Conservation (phyloP, 1,140 invertebrate genomes). For the Megalonaias nervosa region DNA sequence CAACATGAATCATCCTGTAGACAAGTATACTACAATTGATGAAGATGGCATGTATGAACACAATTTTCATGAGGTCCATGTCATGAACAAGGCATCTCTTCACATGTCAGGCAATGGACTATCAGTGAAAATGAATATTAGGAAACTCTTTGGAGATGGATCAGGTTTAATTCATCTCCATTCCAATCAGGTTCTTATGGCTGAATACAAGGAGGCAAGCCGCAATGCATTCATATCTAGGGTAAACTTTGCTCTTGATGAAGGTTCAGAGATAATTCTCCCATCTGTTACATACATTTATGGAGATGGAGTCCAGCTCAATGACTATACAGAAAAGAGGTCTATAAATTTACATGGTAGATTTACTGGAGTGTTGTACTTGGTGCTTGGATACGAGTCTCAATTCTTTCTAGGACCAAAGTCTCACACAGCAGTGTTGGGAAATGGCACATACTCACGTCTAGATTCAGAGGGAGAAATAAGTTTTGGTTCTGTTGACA, state of each 20-base stretch:
- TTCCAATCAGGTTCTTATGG: slow-evolving; percentile 43
- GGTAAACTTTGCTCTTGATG: slow-evolving; percentile 56
- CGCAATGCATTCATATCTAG: slow-evolving; percentile 51
- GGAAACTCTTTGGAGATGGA: slow-evolving; percentile 48
- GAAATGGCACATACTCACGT: slow-evolving; percentile 3
- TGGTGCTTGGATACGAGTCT: slow-evolving; percentile 49
- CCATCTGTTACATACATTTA: slow-evolving; percentile 52
- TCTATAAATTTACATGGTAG: slow-evolving; percentile 49
- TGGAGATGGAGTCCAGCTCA: slow-evolving; percentile 44
- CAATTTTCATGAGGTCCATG: slow-evolving; percentile 57
- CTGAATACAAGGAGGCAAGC: slow-evolving; percentile 48
- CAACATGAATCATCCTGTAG: slow-evolving; percentile 46
- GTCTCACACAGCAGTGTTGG: slow-evolving; percentile 50
- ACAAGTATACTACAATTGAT: slow-evolving; percentile 54
- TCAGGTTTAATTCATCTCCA: slow-evolving; percentile 55
- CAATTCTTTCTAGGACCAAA: slow-evolving; percentile 42
- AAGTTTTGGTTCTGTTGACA: slow-evolving; percentile 52
- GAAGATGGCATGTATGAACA: slow-evolving; percentile 39
- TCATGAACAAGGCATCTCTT: slow-evolving; percentile 49
- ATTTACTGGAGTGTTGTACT: slow-evolving; percentile 47
- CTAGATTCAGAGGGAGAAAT: slow-evolving; percentile 42
- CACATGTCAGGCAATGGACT: slow-evolving; percentile 42
- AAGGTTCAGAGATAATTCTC: slow-evolving; percentile 50
- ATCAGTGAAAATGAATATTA: slow-evolving; percentile 40
- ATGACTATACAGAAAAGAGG: slow-evolving; percentile 36